Evolutionary conservation across 2,888 invertebrate species (phyloP), one percentile per base, ranked within the genome.

Genomic region (Blera fallax): DNA sequence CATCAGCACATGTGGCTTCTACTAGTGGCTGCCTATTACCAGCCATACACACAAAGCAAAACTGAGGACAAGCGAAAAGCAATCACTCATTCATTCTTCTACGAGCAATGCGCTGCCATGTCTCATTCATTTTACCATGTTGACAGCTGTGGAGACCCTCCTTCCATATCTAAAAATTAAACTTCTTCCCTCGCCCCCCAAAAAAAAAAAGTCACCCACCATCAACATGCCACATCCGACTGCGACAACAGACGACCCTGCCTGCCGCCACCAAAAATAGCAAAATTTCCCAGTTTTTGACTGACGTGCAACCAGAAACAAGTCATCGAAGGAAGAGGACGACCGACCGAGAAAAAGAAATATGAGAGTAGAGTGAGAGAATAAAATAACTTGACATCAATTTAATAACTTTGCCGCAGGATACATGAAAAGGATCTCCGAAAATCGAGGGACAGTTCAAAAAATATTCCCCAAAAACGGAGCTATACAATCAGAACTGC

Each of bases 321-420:
- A 79, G 78, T 78, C 67, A 73, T 62, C 73, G 54, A 83, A 73
- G 32, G 16, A 48, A 45, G 40, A 10, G n/a, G 10, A 24, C 0
- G 45, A 56, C n/a, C 10, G n/a, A 21, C 11, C 24, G 24, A 27
- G 21, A 48, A 34, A 11, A 21, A 34, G 5, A 45, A 60, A 50
- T 34, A 58, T 34, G 32, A 48, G 34, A n/a, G 67, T n/a, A n/a
- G 21, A 60, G 24, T 54, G 43, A 70, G 58, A 27, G 60, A 70
- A 60, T 64, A 56, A 72, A 80, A 85, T 81, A 81, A 85, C 80
- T 85, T 85, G 85, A 85, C 85, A 80, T 80, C 81, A 76, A 81
- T 81, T 85, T 81, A 85, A 80, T 76, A 77, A 76, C 58, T 77
- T 67, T 45, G 70, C 81, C 67, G 37, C 81, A 70, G 80, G 79